A percentile compares a stretch with the other conserved stretches of the same genome.
These are phyloP conservation scores for Drosophila malerkotliana DNA, from an alignment of 1,140 invertebrate genomes.

Conservation along the genomic window DNA sequence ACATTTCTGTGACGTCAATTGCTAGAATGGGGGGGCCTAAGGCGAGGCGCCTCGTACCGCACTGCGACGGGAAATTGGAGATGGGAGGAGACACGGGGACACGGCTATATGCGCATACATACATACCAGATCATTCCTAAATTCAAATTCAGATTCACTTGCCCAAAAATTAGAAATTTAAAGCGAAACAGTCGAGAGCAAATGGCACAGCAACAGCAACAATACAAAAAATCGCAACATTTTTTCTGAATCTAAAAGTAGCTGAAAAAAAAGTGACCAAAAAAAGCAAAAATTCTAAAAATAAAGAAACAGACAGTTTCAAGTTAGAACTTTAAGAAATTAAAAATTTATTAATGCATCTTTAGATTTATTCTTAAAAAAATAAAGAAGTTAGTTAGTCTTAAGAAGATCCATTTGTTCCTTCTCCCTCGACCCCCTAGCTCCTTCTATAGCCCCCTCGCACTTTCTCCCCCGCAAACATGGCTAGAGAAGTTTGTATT, in stretches of 20 bases:
- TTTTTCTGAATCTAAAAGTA: constrained; percentile 69
- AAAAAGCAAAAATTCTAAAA: constrained; percentile 16
- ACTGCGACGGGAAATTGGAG: constrained; percentile 46
- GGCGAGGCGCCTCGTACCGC: constrained; percentile 24
- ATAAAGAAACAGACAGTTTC: constrained; percentile 25
- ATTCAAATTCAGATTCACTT: constrained; percentile 80
- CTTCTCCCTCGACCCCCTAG: not conserved
- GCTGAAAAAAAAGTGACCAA: constrained; percentile 38
- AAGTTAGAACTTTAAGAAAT: not conserved
- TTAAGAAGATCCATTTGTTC: not conserved
- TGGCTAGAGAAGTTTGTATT: constrained; percentile 54
- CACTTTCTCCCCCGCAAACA: constrained; percentile 23
- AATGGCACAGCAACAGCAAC: constrained; percentile 38
- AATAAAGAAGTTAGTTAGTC: not conserved
- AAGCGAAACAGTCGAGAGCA: constrained; percentile 44
- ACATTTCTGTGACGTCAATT: not conserved
- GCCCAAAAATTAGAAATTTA: constrained; percentile 80
- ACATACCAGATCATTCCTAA: constrained; percentile 71
- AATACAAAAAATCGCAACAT: constrained; percentile 64
- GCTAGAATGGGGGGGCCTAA: not conserved
- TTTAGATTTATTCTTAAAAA: not conserved
- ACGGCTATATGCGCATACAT: constrained; percentile 28
- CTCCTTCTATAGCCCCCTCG: no score
- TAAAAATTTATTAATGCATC: not conserved
- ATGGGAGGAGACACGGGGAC: constrained; percentile 21